These are phyloP conservation scores for Patella pellucida DNA, from an alignment of 2,888 invertebrate genomes.

Conservation along the genomic window DNA sequence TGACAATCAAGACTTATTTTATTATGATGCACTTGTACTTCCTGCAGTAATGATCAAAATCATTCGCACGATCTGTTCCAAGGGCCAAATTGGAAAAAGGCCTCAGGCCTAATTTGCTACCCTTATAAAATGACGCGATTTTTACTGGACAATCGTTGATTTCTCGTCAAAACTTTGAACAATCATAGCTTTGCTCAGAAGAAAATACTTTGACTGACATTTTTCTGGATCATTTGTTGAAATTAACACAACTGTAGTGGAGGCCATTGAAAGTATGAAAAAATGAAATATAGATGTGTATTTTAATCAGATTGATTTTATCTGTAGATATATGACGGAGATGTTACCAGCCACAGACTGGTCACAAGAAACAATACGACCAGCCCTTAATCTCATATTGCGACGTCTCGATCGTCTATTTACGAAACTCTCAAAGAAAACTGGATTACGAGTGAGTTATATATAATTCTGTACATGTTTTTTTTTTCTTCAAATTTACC, in stretches of 20 bases:
- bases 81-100: too few species aligned
- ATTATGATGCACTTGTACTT: too few species aligned
- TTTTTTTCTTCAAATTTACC: neutral
- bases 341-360: slow-evolving; percentile 95
- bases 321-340: slow-evolving; percentile 70
- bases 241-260: neutral
- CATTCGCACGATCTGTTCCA: too few species aligned
- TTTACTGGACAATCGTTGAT: too few species aligned
- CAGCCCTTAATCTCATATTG: slow-evolving; percentile 91
- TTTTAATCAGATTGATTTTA: neutral
- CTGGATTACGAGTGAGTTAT: slow-evolving; percentile 73
- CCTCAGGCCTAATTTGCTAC: too few species aligned
- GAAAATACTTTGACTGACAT: neutral
- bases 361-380: slow-evolving; percentile 91
- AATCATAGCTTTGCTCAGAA: too few species aligned
- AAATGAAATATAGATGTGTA: neutral
- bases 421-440: slow-evolving; percentile 95
- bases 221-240: too few species aligned
- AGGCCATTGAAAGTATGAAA: too few species aligned
- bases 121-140: too few species aligned
- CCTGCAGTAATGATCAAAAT: too few species aligned
- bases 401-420: slow-evolving; percentile 96
- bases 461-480: neutral
- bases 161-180: neutral
- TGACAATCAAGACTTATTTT: too few species aligned